phyloP scores from a whole-genome alignment of 2,888 invertebrate genomes.

The Drosophila maculinotata region DNA sequence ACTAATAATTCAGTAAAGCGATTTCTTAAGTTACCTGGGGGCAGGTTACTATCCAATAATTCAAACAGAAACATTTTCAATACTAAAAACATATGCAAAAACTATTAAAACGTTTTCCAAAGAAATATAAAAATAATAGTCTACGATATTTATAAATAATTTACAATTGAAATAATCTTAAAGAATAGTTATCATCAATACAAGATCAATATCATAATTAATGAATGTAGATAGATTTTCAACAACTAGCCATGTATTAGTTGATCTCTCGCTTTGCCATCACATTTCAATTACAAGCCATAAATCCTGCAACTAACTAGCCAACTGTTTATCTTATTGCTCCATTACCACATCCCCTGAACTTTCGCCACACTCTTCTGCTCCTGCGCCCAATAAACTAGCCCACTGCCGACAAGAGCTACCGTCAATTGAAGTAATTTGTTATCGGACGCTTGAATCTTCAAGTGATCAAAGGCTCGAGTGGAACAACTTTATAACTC shows the following conservation, averaged over 20 bases:
- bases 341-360: constrained; percentile 30
- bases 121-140: too few relatives aligned
- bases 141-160: not conserved
- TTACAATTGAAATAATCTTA: not conserved
- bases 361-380: constrained; percentile 22
- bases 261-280: constrained; percentile 44
- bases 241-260: constrained; percentile 16
- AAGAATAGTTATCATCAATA: not conserved
- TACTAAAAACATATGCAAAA: too few relatives aligned
- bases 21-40: too few relatives aligned
- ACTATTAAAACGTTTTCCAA: too few relatives aligned
- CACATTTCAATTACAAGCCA: constrained; percentile 43
- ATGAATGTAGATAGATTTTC: constrained; percentile 20
- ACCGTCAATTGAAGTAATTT: constrained; percentile 63
- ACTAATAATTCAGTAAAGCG: too few relatives aligned
- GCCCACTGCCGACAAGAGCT: constrained; percentile 47
- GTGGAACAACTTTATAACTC: constrained; percentile 38
- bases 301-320: constrained; percentile 47
- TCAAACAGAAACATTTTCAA: too few relatives aligned
- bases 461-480: constrained; percentile 44
- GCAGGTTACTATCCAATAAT: too few relatives aligned
- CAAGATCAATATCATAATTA: constrained; percentile 16
- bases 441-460: constrained; percentile 56
- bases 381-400: constrained; percentile 31
- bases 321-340: constrained; percentile 54